Percentiles rank a stretch among this genome's conserved stretches.
These are phyloP conservation scores for Grammatotria lemairii DNA, from an alignment of 2,113 vertebrate species.

Conservation along the genomic window DNA sequence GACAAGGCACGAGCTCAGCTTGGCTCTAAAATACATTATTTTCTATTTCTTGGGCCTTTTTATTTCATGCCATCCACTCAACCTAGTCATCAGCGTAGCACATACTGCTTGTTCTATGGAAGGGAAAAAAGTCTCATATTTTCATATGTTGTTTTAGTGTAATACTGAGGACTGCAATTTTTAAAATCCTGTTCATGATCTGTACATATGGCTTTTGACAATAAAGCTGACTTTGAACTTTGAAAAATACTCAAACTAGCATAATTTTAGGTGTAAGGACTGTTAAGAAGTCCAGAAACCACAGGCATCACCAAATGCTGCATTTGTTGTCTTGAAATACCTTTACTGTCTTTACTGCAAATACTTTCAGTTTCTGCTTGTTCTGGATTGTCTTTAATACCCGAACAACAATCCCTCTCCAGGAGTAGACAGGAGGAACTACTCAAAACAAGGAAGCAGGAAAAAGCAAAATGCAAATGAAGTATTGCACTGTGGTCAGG, in stretches of 20 bases:
- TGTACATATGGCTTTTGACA: neutral
- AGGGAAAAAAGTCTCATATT: neutral
- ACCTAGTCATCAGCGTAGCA: neutral
- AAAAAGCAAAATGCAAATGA: neutral
- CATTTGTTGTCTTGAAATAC: neutral
- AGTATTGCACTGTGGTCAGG: neutral
- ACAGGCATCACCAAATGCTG: neutral
- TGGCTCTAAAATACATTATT: neutral
- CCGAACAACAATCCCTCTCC: neutral
- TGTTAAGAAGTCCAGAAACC: neutral
- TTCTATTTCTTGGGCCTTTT: neutral
- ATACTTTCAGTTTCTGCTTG: neutral
- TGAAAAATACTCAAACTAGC: neutral
- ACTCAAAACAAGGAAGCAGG: neutral
- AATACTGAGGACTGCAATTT: neutral
- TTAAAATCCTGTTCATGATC: neutral
- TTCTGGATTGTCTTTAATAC: neutral
- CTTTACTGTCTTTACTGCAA: neutral
- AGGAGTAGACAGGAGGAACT: neutral
- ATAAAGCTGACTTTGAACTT: neutral
- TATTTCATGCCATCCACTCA: neutral
- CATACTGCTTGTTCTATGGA: neutral
- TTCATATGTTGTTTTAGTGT: neutral
- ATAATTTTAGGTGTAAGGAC: neutral
- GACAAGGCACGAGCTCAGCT: neutral